phyloP scores from a whole-genome alignment of 1,140 invertebrate species.

The Zophobas morio region DNA sequence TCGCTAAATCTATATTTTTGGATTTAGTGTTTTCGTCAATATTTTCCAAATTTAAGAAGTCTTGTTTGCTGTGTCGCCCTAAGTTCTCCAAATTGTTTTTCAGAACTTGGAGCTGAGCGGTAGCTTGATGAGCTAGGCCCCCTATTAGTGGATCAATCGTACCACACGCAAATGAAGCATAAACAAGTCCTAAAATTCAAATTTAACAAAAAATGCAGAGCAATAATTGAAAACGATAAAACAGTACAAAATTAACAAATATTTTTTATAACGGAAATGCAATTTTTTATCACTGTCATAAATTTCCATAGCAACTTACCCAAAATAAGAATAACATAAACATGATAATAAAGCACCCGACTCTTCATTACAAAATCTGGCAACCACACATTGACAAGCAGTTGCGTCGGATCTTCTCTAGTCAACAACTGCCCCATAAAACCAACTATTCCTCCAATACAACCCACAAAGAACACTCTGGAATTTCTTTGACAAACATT shows the following conservation, averaged over 20 bases:
- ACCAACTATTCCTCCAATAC: background rate
- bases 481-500: slow-evolving; percentile 1
- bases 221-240: no score
- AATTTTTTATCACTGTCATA: background rate
- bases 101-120: slow-evolving; percentile 59
- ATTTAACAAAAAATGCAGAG: background rate
- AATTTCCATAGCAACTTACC: background rate
- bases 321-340: slow-evolving; percentile 1
- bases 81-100: slow-evolving; percentile 56
- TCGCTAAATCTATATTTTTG: slow-evolving; percentile 34
- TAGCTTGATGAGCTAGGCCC: slow-evolving; percentile 1
- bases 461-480: slow-evolving; percentile 2
- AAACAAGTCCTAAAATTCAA: background rate
- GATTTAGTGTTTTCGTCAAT: slow-evolving; percentile 37
- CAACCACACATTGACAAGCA: background rate
- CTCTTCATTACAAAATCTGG: background rate
- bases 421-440: background rate
- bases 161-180: background rate
- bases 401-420: background rate
- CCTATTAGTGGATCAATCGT: background rate
- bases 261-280: no score
- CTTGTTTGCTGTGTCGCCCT: slow-evolving; percentile 17
- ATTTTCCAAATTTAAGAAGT: background rate
- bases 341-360: background rate
- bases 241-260: no score